These are phyloP conservation scores for Cotesia chilonis DNA, from an alignment of 1,140 invertebrate genomes.

Conservation along the genomic window DNA sequence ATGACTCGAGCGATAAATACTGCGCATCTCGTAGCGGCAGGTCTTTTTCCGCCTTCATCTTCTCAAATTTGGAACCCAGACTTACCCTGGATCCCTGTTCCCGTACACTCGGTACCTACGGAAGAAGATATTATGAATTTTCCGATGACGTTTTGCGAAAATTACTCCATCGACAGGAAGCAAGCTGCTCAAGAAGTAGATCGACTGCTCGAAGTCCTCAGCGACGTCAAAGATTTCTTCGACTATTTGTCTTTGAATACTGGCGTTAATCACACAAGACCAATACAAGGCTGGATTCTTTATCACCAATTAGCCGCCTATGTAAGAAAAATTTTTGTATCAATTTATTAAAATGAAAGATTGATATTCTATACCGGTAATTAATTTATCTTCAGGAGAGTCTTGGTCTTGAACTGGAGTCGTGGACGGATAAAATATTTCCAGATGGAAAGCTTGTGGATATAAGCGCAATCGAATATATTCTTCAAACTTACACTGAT, in stretches of 20 bases:
- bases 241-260: conserved; percentile 17
- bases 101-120: conserved; percentile 4
- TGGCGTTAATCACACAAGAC: conserved; percentile 24
- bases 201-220: conserved; percentile 5
- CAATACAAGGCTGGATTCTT: conserved; percentile 21
- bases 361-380: background rate
- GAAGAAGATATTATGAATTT: conserved; percentile 17
- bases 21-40: conserved; percentile 35
- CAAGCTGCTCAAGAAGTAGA: conserved; percentile 6
- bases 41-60: conserved; percentile 33
- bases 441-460: conserved; percentile 55
- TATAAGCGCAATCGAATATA: conserved; percentile 64
- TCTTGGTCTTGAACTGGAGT: conserved; percentile 15
- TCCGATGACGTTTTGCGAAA: conserved; percentile 21
- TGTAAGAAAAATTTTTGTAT: background rate
- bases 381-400: conserved; percentile 19
- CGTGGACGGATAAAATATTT: conserved; percentile 31
- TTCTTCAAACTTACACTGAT: conserved; percentile 56
- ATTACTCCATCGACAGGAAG: conserved; percentile 27
- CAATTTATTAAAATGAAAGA: background rate
- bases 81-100: conserved; percentile 36
- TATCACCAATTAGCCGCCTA: conserved; percentile 28
- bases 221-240: conserved; percentile 7
- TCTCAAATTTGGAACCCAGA: conserved; percentile 36
- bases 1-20: conserved; percentile 30